phyloP scores from a whole-genome alignment of 2,113 vertebrate genomes.

The Zeus faber region DNA sequence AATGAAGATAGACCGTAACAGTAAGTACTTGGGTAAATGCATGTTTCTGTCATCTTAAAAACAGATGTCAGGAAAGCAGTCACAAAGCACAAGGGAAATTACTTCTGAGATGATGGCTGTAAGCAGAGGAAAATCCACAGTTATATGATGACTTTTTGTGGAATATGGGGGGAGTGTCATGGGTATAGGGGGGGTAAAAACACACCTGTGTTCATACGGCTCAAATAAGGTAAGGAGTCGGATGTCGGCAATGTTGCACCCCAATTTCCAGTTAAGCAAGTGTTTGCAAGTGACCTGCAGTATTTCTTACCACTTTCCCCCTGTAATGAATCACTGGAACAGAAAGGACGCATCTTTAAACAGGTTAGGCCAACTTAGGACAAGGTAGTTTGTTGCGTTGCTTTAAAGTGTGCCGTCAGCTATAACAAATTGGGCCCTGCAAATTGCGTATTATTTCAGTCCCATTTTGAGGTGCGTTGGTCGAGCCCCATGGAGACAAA shows the following conservation, averaged over 20 bases:
- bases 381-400: neutral
- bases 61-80: neutral
- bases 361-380: no score
- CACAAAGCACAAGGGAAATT: constrained; percentile 4
- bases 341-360: constrained; percentile 16
- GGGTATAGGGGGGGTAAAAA: no score
- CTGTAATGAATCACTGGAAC: constrained; percentile 6
- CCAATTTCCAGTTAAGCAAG: no score
- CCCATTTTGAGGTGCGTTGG: neutral
- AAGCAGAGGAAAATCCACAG: neutral
- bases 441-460: neutral
- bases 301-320: constrained; percentile 19
- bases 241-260: no score
- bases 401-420: neutral
- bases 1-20: neutral
- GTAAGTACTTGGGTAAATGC: neutral
- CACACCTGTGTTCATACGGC: no score
- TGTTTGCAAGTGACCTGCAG: constrained; percentile 22
- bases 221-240: no score
- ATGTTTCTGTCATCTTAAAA: neutral
- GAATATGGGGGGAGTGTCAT: no score
- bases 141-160: neutral
- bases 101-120: constrained; percentile 6
- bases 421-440: neutral
- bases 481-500: neutral